A percentile compares a stretch with the other conserved stretches of the same genome.
Evolutionary conservation across 2,888 invertebrate genomes (phyloP).

Genomic region (Lasioglossum villosulum): DNA sequence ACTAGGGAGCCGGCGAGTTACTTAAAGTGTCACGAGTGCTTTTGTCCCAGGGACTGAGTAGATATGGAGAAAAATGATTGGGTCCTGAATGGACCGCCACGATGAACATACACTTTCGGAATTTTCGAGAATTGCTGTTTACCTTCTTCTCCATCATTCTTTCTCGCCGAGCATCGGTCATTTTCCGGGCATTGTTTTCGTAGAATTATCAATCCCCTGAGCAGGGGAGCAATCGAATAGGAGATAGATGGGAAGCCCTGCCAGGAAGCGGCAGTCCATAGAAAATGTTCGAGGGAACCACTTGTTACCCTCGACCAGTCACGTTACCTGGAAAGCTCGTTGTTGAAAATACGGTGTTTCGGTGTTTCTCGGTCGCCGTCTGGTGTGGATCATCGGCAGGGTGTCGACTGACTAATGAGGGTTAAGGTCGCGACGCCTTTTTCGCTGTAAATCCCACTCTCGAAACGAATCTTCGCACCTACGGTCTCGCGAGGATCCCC

Average conservation of each 20-base stretch:
- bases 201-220: conserved; percentile 39
- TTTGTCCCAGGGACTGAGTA: background rate
- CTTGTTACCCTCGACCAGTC: conserved; percentile 9
- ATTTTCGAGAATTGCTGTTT: conserved; percentile 24
- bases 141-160: background rate
- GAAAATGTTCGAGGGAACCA: background rate
- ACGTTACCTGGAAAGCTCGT: conserved; percentile 14
- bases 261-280: background rate
- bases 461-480: conserved; percentile 54
- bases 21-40: conserved; percentile 49
- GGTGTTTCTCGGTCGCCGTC: conserved; percentile 38
- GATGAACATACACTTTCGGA: conserved; percentile 27
- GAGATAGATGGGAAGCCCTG: background rate
- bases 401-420: conserved; percentile 68
- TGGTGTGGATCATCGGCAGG: conserved; percentile 48
- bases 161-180: conserved; percentile 22
- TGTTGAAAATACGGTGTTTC: conserved; percentile 26
- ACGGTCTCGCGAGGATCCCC: conserved; percentile 25
- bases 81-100: conserved; percentile 9
- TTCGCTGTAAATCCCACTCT: conserved; percentile 48
- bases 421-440: conserved; percentile 57
- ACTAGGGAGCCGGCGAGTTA: conserved; percentile 21
- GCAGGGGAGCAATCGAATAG: background rate
- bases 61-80: conserved; percentile 42
- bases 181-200: conserved; percentile 38